Conservation (phyloP, 2,888 invertebrate species). For the Scotopteryx bipunctaria region DNA sequence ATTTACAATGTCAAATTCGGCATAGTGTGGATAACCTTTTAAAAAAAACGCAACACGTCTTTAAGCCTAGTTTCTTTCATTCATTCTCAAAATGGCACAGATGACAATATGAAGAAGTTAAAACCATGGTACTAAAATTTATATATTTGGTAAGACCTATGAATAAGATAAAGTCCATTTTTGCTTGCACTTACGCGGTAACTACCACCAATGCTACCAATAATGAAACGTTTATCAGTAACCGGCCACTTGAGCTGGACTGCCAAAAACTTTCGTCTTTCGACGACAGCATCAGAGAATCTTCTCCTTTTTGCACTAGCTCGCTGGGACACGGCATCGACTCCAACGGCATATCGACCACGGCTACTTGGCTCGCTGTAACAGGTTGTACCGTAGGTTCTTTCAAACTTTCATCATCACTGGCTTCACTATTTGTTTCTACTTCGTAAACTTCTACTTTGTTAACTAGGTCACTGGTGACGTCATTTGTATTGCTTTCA, state of each 20-base stretch:
- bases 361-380: conserved; percentile 52
- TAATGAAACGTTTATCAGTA: conserved; percentile 48
- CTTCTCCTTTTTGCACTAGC: conserved; percentile 63
- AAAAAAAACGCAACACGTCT: no score
- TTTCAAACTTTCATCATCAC: conserved; percentile 58
- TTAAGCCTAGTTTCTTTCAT: no score
- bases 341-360: conserved; percentile 63
- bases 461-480: conserved; percentile 23
- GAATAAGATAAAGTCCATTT: conserved; percentile 27
- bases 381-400: conserved; percentile 59
- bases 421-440: conserved; percentile 50
- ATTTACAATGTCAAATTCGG: no score
- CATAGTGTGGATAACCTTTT: no score
- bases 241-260: conserved; percentile 51
- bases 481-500: conserved; percentile 39
- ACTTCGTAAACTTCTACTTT: conserved; percentile 53
- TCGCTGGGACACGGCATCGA: conserved; percentile 62
- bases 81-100: no score
- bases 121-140: no score
- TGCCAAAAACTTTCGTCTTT: conserved; percentile 72
- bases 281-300: conserved; percentile 73
- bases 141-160: no score
- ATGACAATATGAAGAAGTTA: no score
- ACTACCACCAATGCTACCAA: conserved; percentile 49
- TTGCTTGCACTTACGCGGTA: conserved; percentile 37